Evolutionary conservation across 2,797 vertebrate species (phyloP), one percentile per base, ranked within the genome.

Genomic region (Hylomyscus alleni): DNA sequence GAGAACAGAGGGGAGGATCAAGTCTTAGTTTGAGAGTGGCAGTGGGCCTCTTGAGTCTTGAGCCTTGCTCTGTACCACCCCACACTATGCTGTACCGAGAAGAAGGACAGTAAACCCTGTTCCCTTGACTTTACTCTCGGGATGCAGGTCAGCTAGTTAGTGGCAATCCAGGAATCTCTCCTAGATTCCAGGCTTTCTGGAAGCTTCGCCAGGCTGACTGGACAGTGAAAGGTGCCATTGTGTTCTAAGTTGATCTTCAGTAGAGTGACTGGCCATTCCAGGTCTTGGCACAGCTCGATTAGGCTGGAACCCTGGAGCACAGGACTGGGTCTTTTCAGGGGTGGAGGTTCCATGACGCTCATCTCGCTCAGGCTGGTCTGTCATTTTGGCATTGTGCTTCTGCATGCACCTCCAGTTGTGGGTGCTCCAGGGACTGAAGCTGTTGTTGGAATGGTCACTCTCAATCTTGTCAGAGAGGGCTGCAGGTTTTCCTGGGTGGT

Each of bases 231-330:
- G 24, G 24, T 29, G n/a, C 56, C 80, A 60, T 29, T 29, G 54
- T 44, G 56, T 15, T 60, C 80, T 82, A 60, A 82, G 80, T 60
- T 15, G 37, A 26, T 40, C 80, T 82, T 82, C 56, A 44, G 56
- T 40, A 60, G 56, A n/a, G 80, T 58, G 56, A 22, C 24, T 24
- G 60, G 22, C 14, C 80, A 82, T 8, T 58, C 6, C n/a, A 58
- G n/a, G 78, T 34, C 22, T 58, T 58, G 54, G 54, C 0, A 14
- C n/a, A n/a, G 7, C 22, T 40, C 0, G 0, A 4, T 40, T 37
- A 22, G 20, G 11, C 37, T 82, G 56, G 56, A 40, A 26, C 56
- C 56, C 56, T 40, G 56, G 52, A 24, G 56, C 80, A 82, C 56
- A 82, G 80, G n/a, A 31, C 78, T 24, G 20, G 20, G 52, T 37